phyloP scores from a whole-genome alignment of 2,797 vertebrate species.

The Aplochiton taeniatus region DNA sequence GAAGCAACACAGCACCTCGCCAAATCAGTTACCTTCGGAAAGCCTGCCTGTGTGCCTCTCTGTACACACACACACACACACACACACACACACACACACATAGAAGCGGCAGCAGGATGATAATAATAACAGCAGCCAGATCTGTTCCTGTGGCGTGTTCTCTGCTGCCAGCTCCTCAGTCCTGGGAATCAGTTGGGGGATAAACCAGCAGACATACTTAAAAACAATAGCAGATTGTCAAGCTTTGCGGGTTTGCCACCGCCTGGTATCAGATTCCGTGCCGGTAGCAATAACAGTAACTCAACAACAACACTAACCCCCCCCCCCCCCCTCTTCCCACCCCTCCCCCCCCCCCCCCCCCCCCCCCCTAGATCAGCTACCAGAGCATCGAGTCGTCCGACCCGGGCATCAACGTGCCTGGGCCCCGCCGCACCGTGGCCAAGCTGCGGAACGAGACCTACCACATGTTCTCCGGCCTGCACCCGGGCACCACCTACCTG shows the following conservation, averaged over 20 bases:
- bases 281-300: no score
- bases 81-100: not conserved
- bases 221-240: no score
- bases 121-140: no score
- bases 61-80: conserved; percentile 24
- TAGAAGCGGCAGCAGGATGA: no score
- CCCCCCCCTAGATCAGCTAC: conserved; percentile 86
- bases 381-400: conserved; percentile 95
- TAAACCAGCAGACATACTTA: no score
- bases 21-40: not conserved
- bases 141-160: no score
- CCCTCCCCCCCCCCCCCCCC: no score
- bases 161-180: no score
- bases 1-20: conserved; percentile 3
- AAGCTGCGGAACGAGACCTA: conserved; percentile 96
- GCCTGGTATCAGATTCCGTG: no score
- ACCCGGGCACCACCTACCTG: conserved; percentile 94
- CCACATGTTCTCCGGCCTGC: conserved; percentile 93
- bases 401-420: conserved; percentile 88
- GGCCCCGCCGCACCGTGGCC: conserved; percentile 89
- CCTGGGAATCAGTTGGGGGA: no score
- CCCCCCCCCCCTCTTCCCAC: not conserved
- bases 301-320: not conserved
- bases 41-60: conserved; percentile 16
- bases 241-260: no score